These are phyloP conservation scores for Spea bombifrons DNA, from an alignment of 2,113 vertebrate species.

Conservation along the genomic window DNA sequence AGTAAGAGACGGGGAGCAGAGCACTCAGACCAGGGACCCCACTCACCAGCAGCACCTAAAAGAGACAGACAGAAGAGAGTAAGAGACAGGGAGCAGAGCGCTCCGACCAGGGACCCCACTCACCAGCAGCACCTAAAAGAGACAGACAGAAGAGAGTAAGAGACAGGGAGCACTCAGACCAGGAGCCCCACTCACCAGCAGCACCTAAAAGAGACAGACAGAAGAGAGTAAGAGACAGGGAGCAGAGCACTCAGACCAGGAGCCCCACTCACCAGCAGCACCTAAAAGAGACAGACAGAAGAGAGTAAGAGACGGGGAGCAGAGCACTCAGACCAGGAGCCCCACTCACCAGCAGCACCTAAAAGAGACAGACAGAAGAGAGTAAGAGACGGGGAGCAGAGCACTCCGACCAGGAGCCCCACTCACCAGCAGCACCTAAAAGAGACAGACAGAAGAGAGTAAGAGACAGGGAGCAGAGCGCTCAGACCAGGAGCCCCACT, in stretches of 20 bases:
- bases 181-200: conserved; percentile 69
- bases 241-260: conserved; percentile 79
- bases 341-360: conserved; percentile 61
- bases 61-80: too few relatives aligned
- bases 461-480: conserved; percentile 84
- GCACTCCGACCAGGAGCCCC: too few relatives aligned
- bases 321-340: neutral
- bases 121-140: too few relatives aligned
- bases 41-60: conserved; percentile 63
- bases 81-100: too few relatives aligned
- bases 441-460: too few relatives aligned
- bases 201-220: conserved; percentile 50
- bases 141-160: conserved; percentile 13
- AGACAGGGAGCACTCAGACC: conserved; percentile 59
- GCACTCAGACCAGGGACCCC: conserved; percentile 78
- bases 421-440: conserved; percentile 58
- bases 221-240: too few relatives aligned
- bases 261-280: conserved; percentile 66
- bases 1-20: conserved; percentile 82
- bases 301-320: too few relatives aligned
- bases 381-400: too few relatives aligned
- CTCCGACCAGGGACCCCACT: too few relatives aligned
- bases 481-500: conserved; percentile 75
- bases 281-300: conserved; percentile 50
- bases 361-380: neutral